Evolutionary conservation across 2,113 vertebrate genomes (phyloP).

Genomic region (Aphelocoma coerulescens): DNA sequence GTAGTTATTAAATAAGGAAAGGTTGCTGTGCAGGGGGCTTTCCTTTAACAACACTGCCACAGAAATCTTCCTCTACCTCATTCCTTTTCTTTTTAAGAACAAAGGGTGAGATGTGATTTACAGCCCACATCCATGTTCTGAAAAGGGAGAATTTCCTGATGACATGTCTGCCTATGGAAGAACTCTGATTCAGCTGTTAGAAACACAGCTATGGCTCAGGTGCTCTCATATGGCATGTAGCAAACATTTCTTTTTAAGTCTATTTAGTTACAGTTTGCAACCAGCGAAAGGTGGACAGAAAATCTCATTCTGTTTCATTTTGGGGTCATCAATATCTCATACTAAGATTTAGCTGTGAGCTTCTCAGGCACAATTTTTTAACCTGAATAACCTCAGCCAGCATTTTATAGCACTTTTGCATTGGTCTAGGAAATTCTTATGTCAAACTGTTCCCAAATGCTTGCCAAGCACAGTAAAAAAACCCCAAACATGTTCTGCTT

Average conservation of each 20-base stretch:
- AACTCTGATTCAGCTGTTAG: not conserved
- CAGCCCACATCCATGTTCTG: not conserved
- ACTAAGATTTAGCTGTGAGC: not conserved
- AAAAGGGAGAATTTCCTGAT: not conserved
- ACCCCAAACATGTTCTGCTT: not conserved
- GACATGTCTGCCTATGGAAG: not conserved
- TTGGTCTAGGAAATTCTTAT: not conserved
- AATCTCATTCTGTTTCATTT: not conserved
- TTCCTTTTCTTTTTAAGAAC: not conserved
- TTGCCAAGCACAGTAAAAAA: not conserved
- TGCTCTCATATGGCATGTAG: not conserved
- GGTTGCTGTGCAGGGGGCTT: not conserved
- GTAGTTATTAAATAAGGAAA: not conserved
- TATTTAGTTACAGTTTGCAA: not conserved
- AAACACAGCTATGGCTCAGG: not conserved
- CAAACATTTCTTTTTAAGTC: not conserved
- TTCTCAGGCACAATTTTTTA: not conserved
- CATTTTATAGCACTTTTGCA: not conserved
- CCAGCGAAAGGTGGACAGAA: not conserved
- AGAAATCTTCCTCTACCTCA: not conserved
- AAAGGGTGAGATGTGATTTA: not conserved
- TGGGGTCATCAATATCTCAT: not conserved
- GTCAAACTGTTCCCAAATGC: not conserved
- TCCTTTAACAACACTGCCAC: not conserved
- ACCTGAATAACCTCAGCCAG: not conserved